phyloP scores from a whole-genome alignment of 2,888 invertebrate species.

The Epirrhoe tristata region DNA sequence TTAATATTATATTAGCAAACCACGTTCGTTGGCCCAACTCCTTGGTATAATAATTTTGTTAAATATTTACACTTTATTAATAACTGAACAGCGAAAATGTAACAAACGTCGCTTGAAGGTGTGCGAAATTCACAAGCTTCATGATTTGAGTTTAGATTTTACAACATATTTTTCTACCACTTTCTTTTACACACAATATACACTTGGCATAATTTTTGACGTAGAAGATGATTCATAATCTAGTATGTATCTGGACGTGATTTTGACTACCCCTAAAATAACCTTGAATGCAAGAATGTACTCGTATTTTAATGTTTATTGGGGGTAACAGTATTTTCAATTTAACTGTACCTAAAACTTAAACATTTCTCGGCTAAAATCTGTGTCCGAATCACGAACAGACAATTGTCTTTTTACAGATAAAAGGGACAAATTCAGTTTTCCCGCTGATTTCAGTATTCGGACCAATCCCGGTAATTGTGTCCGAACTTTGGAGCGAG shows the following conservation, averaged over 20 bases:
- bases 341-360: no score
- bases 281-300: no score
- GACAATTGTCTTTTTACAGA: conserved; percentile 21
- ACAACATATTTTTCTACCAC: no score
- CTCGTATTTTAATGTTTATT: no score
- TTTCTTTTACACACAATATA: no score
- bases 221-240: no score
- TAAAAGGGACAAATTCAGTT: conserved; percentile 48
- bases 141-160: neutral
- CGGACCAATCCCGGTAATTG: conserved; percentile 71
- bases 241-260: no score
- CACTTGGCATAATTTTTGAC: no score
- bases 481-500: conserved; percentile 64
- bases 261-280: no score
- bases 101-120: conserved; percentile 45
- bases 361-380: neutral
- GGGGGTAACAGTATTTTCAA: no score
- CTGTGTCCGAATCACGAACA: neutral
- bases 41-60: conserved; percentile 65
- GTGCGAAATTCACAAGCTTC: conserved; percentile 9
- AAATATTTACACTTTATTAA: conserved; percentile 64
- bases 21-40: conserved; percentile 61
- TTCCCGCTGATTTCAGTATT: conserved; percentile 49
- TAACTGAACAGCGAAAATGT: conserved; percentile 43
- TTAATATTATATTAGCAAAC: conserved; percentile 72